phyloP scores from a whole-genome alignment of 2,797 vertebrate species.

The Rallus crepitans region DNA sequence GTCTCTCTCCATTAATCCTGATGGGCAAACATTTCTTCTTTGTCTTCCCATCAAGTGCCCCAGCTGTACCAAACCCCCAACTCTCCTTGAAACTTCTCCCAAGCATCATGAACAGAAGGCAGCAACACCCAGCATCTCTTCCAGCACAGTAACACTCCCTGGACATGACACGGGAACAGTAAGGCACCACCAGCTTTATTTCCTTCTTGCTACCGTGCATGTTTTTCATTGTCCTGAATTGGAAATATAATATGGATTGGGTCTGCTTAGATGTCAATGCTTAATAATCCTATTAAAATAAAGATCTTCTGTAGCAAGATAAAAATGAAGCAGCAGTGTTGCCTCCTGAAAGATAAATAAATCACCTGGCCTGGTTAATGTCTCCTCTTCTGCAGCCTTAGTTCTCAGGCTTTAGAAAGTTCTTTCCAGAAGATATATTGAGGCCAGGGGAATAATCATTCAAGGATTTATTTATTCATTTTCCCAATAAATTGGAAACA shows the following conservation, averaged over 20 bases:
- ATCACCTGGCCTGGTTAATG: neutral
- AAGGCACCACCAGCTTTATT: neutral
- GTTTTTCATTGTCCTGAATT: neutral
- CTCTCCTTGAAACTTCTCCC: neutral
- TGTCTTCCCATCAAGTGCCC: neutral
- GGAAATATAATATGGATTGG: slow-evolving; percentile 15
- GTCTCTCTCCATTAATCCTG: slow-evolving; percentile 5
- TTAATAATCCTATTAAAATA: slow-evolving; percentile 45
- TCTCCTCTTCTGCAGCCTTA: neutral
- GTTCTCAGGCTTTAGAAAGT: neutral
- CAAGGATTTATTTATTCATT: slow-evolving; percentile 4
- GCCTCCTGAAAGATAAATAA: slow-evolving; percentile 21
- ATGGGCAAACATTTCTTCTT: neutral
- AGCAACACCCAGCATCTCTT: neutral
- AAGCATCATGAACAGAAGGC: neutral
- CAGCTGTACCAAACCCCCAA: neutral
- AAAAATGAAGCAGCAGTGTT: neutral
- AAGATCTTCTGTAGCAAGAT: neutral
- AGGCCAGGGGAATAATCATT: neutral
- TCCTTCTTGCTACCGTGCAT: neutral
- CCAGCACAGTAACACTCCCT: neutral
- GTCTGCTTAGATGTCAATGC: neutral
- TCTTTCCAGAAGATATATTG: neutral
- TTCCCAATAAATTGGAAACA: slow-evolving; percentile 8
- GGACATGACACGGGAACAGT: neutral